These are phyloP conservation scores for Phrynocephalus forsythii DNA, from an alignment of 2,797 vertebrate species.

Conservation along the genomic window DNA sequence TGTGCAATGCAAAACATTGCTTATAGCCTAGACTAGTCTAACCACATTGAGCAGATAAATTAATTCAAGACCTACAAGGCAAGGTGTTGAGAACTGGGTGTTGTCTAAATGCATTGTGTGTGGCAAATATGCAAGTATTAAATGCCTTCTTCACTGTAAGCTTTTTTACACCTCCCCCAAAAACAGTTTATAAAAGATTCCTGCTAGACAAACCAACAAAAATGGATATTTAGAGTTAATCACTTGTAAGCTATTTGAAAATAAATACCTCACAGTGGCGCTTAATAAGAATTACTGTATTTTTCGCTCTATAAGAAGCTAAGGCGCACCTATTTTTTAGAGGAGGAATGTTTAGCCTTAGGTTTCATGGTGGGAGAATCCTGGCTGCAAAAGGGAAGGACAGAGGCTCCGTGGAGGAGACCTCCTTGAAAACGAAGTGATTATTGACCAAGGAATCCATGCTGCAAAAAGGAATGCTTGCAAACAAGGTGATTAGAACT, in stretches of 20 bases:
- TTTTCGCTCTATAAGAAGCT: no score
- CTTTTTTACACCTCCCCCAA: background rate
- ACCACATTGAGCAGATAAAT: background rate
- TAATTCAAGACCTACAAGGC: slow-evolving; percentile 35
- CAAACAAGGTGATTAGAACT: no score
- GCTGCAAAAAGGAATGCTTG: no score
- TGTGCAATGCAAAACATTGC: slow-evolving; percentile 10
- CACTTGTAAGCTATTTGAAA: slow-evolving; percentile 45
- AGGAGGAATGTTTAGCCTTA: no score
- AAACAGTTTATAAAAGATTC: background rate
- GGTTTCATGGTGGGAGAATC: no score
- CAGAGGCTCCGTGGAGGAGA: no score
- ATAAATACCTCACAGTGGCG: slow-evolving; percentile 50
- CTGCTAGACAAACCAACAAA: slow-evolving; percentile 14
- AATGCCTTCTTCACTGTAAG: slow-evolving; percentile 2
- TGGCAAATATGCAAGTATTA: background rate
- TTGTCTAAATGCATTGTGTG: background rate
- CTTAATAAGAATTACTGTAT: slow-evolving; percentile 48
- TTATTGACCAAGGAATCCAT: no score
- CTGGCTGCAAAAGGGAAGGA: no score
- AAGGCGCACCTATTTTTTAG: no score
- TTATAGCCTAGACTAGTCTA: background rate
- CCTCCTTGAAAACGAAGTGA: no score
- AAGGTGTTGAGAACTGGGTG: slow-evolving; percentile 9
- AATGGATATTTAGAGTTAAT: slow-evolving; percentile 51